These are phyloP conservation scores for Clarias laeviceps DNA, from an alignment of 2,797 vertebrate genomes.

Conservation along the genomic window DNA sequence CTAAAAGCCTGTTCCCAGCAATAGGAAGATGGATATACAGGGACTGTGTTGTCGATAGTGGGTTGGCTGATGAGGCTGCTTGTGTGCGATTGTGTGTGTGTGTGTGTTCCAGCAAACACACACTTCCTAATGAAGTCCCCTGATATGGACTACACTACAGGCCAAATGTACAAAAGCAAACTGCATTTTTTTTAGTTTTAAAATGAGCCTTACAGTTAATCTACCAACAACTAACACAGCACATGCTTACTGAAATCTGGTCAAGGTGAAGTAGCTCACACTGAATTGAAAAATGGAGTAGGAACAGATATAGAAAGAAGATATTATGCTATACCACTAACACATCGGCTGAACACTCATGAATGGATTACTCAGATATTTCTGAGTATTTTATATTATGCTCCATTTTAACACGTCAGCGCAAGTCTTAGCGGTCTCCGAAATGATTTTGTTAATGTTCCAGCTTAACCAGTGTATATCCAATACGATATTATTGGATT, in stretches of 20 bases:
- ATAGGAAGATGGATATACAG: slow-evolving; percentile 3
- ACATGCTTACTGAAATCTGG: not conserved
- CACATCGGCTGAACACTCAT: not conserved
- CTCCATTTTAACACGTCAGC: no score
- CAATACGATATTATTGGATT: no score
- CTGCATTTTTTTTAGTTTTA: not conserved
- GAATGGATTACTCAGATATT: not conserved
- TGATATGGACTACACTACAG: slow-evolving; percentile 22
- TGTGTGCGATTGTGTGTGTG: slow-evolving; percentile 1
- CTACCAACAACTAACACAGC: not conserved
- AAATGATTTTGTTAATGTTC: no score
- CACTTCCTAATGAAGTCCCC: slow-evolving; percentile 47
- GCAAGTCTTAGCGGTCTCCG: no score
- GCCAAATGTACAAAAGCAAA: slow-evolving; percentile 11
- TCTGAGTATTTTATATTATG: no score
- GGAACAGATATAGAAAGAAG: not conserved
- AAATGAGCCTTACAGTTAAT: not conserved
- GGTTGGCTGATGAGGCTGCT: slow-evolving; percentile 23
- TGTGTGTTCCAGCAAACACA: slow-evolving; percentile 22
- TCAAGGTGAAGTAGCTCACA: not conserved
- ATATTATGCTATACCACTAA: not conserved
- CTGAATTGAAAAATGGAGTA: not conserved
- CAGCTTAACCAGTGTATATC: no score
- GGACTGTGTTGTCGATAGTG: slow-evolving; percentile 12
- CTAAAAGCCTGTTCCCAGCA: not conserved